A percentile compares a stretch with the other conserved stretches of the same genome.
Evolutionary conservation across 2,888 invertebrate genomes (phyloP).

Genomic region (Agrotis puta): DNA sequence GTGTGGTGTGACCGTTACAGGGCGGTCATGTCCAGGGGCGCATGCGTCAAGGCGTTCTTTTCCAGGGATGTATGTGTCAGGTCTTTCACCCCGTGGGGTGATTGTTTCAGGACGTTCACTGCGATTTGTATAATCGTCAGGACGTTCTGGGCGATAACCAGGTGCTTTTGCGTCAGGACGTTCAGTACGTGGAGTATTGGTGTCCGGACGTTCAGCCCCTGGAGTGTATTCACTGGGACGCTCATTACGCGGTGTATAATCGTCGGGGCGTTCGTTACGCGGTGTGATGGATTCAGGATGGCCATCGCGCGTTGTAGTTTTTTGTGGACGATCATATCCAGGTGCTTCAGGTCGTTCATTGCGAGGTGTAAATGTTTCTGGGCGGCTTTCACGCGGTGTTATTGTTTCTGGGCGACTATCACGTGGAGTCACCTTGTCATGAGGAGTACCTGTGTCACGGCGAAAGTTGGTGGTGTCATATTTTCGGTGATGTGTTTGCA

Average conservation of each 20-base stretch:
- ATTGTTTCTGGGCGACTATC: conserved; percentile 36
- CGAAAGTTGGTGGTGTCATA: conserved; percentile 68
- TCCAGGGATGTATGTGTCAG: neutral
- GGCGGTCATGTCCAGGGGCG: neutral
- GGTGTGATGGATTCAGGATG: conserved; percentile 35
- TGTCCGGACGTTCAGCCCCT: neutral
- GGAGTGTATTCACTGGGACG: neutral
- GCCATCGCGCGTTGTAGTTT: conserved; percentile 7
- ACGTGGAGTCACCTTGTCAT: conserved; percentile 2
- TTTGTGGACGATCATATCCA: conserved; percentile 34
- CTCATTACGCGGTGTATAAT: conserved; percentile 1
- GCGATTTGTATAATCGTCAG: conserved; percentile 2
- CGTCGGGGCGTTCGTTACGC: conserved; percentile 37
- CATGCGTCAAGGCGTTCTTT: neutral
- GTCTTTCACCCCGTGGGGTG: conserved; percentile 25
- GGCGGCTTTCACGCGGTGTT: conserved; percentile 57
- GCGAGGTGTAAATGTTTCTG: conserved; percentile 14
- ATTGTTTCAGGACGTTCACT: conserved; percentile 56
- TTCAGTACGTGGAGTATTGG: neutral
- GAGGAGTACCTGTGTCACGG: conserved; percentile 18
- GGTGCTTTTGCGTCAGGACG: conserved; percentile 53
- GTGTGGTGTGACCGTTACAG: neutral
- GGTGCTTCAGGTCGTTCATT: conserved; percentile 26
- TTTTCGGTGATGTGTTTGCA: conserved; percentile 56
- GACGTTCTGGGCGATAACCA: conserved; percentile 25